phyloP scores from a whole-genome alignment of 1,140 invertebrate genomes.

The Anastrepha obliqua region DNA sequence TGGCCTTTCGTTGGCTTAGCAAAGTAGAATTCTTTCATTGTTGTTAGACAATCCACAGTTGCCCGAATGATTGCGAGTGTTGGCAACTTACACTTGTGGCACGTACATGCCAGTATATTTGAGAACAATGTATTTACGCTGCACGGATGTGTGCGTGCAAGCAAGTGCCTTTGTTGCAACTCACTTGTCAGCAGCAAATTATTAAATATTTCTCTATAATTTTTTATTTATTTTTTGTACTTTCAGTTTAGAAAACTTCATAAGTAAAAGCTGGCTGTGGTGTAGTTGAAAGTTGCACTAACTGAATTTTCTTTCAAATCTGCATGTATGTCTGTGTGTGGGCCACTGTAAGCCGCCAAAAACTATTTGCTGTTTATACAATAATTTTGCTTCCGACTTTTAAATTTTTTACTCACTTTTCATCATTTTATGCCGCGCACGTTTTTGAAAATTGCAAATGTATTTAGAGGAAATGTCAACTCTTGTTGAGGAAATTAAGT shows the following conservation, averaged over 20 bases:
- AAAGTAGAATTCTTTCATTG: background rate
- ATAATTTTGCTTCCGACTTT: background rate
- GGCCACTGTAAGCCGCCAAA: background rate
- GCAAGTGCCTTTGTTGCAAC: slow-evolving; percentile 22
- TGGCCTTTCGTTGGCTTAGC: slow-evolving; percentile 7
- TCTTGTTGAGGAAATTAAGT: background rate
- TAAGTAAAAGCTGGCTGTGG: slow-evolving; percentile 23
- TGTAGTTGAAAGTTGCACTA: background rate
- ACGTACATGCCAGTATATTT: slow-evolving; percentile 21
- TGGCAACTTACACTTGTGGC: slow-evolving; percentile 35
- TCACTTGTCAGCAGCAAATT: slow-evolving; percentile 45
- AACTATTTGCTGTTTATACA: background rate
- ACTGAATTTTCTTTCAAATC: background rate
- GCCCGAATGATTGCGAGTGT: slow-evolving; percentile 4
- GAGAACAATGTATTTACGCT: background rate
- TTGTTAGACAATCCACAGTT: background rate
- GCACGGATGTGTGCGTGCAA: background rate
- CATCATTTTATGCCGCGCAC: background rate
- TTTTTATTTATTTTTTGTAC: background rate
- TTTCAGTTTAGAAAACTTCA: background rate
- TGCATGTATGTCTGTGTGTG: slow-evolving; percentile 31
- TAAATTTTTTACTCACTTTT: background rate
- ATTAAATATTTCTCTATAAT: slow-evolving; percentile 8
- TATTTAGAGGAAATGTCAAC: background rate
- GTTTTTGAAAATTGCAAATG: background rate